Conservation (phyloP, 2,113 vertebrate species). For the Gila orcuttii region DNA sequence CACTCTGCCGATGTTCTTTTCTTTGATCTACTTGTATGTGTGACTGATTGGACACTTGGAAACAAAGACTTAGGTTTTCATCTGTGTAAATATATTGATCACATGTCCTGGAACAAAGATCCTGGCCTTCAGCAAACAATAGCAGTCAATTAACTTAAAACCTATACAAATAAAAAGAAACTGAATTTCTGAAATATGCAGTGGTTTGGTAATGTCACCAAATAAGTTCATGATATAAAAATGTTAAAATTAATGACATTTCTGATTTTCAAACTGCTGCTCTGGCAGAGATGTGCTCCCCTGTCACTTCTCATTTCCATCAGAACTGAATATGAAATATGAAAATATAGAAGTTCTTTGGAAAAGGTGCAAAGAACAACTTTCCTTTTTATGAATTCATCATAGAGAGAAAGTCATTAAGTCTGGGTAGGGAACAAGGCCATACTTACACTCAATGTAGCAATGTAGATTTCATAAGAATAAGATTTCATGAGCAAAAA, state of each 20-base stretch:
- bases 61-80: background rate
- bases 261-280: background rate
- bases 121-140: background rate
- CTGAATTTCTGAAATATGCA: background rate
- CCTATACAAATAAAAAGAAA: background rate
- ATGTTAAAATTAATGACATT: background rate
- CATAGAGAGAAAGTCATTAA: background rate
- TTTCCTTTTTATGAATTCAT: constrained; percentile 10
- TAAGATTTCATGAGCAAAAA: too few species aligned
- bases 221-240: background rate
- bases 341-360: background rate
- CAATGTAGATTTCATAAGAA: background rate
- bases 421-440: background rate
- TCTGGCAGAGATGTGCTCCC: background rate
- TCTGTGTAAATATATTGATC: background rate
- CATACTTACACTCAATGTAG: background rate
- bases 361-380: background rate
- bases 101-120: background rate
- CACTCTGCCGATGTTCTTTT: background rate
- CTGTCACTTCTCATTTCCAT: constrained; percentile 5
- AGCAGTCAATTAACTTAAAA: background rate
- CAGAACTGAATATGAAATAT: background rate
- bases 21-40: background rate
- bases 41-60: background rate
- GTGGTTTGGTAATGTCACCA: background rate